Base-by-base conservation (phyloP, 2,888 invertebrate genomes). In the Blomia tropicalis region DNA sequence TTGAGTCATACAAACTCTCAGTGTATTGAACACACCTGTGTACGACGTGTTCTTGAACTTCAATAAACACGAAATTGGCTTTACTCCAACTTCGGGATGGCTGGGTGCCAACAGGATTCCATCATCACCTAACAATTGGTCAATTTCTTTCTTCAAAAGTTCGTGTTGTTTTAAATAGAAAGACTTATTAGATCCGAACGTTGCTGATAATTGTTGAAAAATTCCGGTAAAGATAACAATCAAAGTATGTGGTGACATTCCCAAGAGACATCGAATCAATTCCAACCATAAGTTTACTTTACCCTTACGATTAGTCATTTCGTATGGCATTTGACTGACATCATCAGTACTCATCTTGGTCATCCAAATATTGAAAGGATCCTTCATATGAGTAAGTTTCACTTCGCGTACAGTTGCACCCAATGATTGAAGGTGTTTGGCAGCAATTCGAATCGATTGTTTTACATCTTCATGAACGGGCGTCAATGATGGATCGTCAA, bases 171-270 rank as follows among this genome's bases (percentile, higher is more conserved):
- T 19, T 36, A 31, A 11, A 22, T 31, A 47, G 7, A 11, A 11
- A 11, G 7, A 7, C 51, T 47, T 22, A 27, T 43, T 47, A 23
- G 5, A 29, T 30, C 23, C 23, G 14, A 47, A n/a, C 51, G 51
- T 11, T 2, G 58, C 56, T 19, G 44, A 29, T 5, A 56, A 43
- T 23, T 32, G 22, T 17, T 64, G 60, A 32, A 64, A 31, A 1
- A 85, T 78, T 1, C 82, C 82, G 1, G 86, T 83, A 4, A 82
- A 71, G 2, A 89, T 75, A 0, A 83, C 90, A 65, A 91, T 83
- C 22, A 91, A 77, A 0, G 91, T 92, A 71, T 92, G 88, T 30
- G 83, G 79, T 2, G 90, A 87, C 29, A 77, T 73, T 0, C 86
- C 81, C 32, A 85, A 71, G 0, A 80, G 66, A 80, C 84, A 87